Evolutionary conservation across 2,113 vertebrate species (phyloP).

Genomic region (Oplegnathus fasciatus): DNA sequence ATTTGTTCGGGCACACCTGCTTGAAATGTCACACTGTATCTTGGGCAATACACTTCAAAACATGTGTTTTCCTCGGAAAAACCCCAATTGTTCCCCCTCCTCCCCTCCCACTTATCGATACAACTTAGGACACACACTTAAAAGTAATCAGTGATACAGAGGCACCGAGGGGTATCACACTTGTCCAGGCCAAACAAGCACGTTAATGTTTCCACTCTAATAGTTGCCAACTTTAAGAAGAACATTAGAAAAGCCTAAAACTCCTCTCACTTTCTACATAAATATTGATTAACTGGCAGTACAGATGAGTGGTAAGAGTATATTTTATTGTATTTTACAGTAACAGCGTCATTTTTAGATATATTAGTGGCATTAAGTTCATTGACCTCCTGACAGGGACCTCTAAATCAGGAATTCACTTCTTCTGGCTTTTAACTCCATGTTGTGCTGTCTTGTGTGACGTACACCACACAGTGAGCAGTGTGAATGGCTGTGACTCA

Average conservation of each 20-base stretch:
- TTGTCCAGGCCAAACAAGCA: background rate
- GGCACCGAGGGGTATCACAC: background rate
- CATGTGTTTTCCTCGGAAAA: constrained; percentile 25
- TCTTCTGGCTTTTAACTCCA: constrained; percentile 25
- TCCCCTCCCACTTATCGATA: constrained; percentile 39
- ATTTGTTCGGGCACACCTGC: constrained; percentile 47
- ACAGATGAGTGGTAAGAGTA: background rate
- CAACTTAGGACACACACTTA: constrained; percentile 45
- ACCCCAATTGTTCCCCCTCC: background rate
- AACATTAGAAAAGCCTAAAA: background rate
- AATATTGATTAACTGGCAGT: background rate
- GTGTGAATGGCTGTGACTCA: constrained; percentile 63
- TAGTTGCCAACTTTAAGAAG: background rate
- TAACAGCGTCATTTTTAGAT: background rate
- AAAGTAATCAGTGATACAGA: constrained; percentile 41
- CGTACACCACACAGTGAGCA: constrained; percentile 29
- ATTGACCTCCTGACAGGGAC: background rate
- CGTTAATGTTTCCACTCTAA: background rate
- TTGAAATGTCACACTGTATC: constrained; percentile 33
- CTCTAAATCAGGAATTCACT: background rate
- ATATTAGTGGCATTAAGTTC: background rate
- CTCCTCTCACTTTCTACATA: background rate
- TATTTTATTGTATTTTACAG: background rate
- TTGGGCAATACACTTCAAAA: background rate
- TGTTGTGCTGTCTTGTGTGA: constrained; percentile 42